Conservation (phyloP, 2,888 invertebrate genomes). For the Xanthostigma xanthostigma region DNA sequence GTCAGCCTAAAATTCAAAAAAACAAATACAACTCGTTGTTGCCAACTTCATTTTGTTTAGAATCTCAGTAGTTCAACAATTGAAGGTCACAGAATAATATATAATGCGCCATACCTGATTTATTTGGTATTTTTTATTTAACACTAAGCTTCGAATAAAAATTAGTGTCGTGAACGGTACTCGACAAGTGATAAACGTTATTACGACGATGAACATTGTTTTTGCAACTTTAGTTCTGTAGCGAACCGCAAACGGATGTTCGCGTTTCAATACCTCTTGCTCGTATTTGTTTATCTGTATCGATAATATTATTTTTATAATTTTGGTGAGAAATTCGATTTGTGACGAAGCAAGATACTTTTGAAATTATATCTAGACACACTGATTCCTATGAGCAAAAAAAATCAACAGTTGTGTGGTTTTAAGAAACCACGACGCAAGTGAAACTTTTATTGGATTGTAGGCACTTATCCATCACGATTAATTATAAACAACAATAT, state of each 20-base stretch:
- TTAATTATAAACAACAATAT: too few species aligned
- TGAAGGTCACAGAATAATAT: too few species aligned
- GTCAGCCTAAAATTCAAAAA: conserved; percentile 30
- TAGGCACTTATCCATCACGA: too few species aligned
- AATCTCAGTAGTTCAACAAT: too few species aligned
- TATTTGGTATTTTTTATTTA: conserved; percentile 26
- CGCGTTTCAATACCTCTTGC: conserved; percentile 40
- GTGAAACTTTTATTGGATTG: too few species aligned
- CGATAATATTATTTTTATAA: conserved; percentile 20
- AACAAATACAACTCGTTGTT: too few species aligned
- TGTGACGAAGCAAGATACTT: background rate
- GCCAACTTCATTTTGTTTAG: too few species aligned
- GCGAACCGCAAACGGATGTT: conserved; percentile 43
- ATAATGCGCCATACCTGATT: conserved; percentile 27
- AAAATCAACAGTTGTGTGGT: too few species aligned
- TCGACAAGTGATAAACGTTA: conserved; percentile 51
- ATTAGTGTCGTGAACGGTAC: conserved; percentile 59
- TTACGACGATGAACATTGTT: conserved; percentile 52
- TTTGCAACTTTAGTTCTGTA: conserved; percentile 54
- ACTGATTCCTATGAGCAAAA: background rate
- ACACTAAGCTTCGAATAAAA: conserved; percentile 41
- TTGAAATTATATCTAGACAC: background rate
- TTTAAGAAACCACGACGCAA: too few species aligned
- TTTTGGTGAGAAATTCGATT: too few species aligned
- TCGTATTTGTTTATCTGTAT: conserved; percentile 48